phyloP scores from a whole-genome alignment of 2,888 invertebrate species.

The Apamea anceps region DNA sequence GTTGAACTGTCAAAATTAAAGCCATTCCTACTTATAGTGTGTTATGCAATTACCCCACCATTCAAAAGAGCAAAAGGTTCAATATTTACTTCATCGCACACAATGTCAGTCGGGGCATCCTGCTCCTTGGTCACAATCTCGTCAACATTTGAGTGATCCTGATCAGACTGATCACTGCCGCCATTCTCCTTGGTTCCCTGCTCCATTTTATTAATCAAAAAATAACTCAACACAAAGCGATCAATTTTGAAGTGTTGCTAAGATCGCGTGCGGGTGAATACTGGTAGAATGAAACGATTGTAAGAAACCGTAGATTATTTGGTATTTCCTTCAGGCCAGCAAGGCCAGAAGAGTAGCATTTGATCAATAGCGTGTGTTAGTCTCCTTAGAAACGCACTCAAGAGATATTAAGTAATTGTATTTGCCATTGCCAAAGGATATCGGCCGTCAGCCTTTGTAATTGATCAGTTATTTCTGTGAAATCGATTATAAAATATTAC shows the following conservation, averaged over 20 bases:
- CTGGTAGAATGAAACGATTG: constrained; percentile 67
- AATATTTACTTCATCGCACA: constrained; percentile 77
- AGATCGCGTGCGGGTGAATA: constrained; percentile 69
- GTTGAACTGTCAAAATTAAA: too few relatives aligned
- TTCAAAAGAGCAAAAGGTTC: not conserved
- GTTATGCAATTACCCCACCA: not conserved
- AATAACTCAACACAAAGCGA: constrained; percentile 67
- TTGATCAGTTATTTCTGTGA: constrained; percentile 34
- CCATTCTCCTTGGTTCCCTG: constrained; percentile 69
- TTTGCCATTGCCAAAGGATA: constrained; percentile 49
- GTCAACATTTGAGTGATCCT: constrained; percentile 73
- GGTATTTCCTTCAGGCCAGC: constrained; percentile 77
- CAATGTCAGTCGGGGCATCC: constrained; percentile 77
- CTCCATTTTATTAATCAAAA: constrained; percentile 73
- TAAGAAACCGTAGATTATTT: constrained; percentile 71
- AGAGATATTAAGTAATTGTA: constrained; percentile 38
- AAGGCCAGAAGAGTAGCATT: constrained; percentile 72
- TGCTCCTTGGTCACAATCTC: constrained; percentile 74
- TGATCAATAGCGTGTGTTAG: constrained; percentile 37
- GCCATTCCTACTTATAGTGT: too few relatives aligned
- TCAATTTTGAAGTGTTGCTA: constrained; percentile 69
- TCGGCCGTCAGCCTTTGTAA: constrained; percentile 26
- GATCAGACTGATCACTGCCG: constrained; percentile 64
- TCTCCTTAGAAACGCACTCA: constrained; percentile 41
- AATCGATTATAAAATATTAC: constrained; percentile 39